Base-by-base conservation (phyloP, 2,113 vertebrate species). In the Grantiella picta region DNA sequence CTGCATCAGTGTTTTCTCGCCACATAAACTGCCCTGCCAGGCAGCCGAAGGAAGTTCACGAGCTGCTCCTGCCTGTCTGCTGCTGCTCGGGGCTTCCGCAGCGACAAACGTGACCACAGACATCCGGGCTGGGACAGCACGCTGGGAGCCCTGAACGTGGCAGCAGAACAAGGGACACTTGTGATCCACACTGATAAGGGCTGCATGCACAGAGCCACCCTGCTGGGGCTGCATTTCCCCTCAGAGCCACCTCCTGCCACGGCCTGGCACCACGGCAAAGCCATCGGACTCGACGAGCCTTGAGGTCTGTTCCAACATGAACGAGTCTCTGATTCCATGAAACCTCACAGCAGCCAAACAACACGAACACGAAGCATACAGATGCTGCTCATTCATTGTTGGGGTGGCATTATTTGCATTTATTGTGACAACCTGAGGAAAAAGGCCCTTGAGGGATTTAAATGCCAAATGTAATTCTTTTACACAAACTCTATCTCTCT, bases 251-350 rank as follows among this genome's bases (percentile, higher is more conserved):
- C 65, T 53, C 76, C 56, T 53, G n/a, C 72, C 77, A 52, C 2
- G 2, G 54, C 80, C 38, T 11, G 0, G 47, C 57, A 83, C 57
- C 47, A 23, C 1, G 0, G 71, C 36, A 68, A 23, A 36, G 63
- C 36, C 1, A 0, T 1, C 11, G 83, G 36, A 52, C 38, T 52
- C 9, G 0, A 3, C 9, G 25, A 68, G 27, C 36, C 44, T 2
- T 6, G 52, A 52, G 69, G 60, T 29, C 28, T 75, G 52, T 73
- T 29, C 60, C 69, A n/a, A 24, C 28, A 33, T 5, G 59, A 66
- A 36, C 1, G 0, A 19, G 42, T 57, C 82, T 9, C 36, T 20
- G 68, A 21, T 8, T 33, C 69, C 60, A 10, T 4, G 23, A 54
- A 65, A 25, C 23, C 78, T 64, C 59, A 12, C 10, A 52, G 80